Evolutionary conservation across 1,140 invertebrate species (phyloP).

Genomic region (Drosophila virilis): DNA sequence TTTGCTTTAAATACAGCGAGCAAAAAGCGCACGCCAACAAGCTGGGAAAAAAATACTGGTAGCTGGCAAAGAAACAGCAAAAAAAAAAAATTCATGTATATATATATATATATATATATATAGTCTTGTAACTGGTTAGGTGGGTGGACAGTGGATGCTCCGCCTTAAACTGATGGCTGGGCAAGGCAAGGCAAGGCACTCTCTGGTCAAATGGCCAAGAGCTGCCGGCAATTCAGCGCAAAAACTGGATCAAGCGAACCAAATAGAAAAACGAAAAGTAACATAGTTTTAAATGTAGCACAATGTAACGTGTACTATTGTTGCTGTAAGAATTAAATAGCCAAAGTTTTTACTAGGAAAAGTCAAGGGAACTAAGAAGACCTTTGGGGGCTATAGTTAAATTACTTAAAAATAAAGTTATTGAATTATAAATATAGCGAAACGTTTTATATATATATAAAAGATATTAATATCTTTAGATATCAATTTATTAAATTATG

Average conservation of each 20-base stretch:
- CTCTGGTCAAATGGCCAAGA: constrained; percentile 31
- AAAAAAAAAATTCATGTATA: neutral
- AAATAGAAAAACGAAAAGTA: constrained; percentile 20
- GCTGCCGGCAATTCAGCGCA: constrained; percentile 10
- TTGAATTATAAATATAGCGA: neutral
- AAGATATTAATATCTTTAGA: too few species aligned
- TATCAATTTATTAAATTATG: too few species aligned
- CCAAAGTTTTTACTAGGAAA: constrained; percentile 6
- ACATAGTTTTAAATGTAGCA: constrained; percentile 35
- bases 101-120: constrained; percentile 6
- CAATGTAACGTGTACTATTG: constrained; percentile 31
- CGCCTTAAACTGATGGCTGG: constrained; percentile 15
- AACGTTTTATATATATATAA: too few species aligned
- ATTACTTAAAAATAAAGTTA: too few species aligned
- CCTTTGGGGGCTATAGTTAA: neutral
- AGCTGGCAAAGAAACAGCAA: constrained; percentile 17
- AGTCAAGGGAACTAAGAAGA: neutral
- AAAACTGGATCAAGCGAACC: constrained; percentile 17
- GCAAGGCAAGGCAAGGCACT: neutral
- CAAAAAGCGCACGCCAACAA: constrained; percentile 37
- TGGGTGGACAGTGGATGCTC: constrained; percentile 49
- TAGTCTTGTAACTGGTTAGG: constrained; percentile 56
- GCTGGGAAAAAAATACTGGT: constrained; percentile 29
- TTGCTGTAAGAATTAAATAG: constrained; percentile 15
- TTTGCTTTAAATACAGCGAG: constrained; percentile 78